phyloP scores from a whole-genome alignment of 2,888 invertebrate genomes.

The Nephrotoma flavescens region DNA sequence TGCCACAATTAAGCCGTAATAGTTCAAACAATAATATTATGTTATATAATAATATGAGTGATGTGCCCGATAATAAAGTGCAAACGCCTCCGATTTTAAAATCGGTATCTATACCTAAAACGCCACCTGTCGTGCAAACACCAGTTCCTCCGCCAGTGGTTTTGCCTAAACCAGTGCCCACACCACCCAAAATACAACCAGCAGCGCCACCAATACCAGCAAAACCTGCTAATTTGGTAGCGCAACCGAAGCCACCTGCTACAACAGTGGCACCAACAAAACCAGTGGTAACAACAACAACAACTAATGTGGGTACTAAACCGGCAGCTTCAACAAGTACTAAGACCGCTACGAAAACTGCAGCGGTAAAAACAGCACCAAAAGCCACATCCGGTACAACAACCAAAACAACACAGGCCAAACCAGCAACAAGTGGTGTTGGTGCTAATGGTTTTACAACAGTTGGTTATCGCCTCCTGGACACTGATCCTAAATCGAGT shows the following conservation, averaged over 20 bases:
- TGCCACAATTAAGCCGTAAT: background rate
- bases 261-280: background rate
- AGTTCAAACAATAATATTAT: background rate
- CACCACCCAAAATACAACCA: slow-evolving; percentile 5
- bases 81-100: slow-evolving; percentile 19
- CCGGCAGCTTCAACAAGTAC: slow-evolving; percentile 9
- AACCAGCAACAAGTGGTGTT: background rate
- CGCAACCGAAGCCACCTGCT: background rate
- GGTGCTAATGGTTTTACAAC: background rate
- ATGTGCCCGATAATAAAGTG: background rate
- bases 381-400: background rate
- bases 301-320: background rate
- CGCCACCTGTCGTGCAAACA: slow-evolving; percentile 15
- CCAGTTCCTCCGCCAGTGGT: slow-evolving; percentile 1
- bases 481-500: background rate
- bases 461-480: background rate
- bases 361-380: background rate
- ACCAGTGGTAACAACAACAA: background rate
- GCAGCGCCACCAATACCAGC: slow-evolving; percentile 1
- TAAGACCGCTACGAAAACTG: background rate
- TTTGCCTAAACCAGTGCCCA: background rate
- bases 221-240: background rate
- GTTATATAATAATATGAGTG: background rate
- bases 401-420: background rate
- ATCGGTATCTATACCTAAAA: slow-evolving; percentile 16